Conservation (phyloP, 1,140 invertebrate species). For the Saccostrea echinata region DNA sequence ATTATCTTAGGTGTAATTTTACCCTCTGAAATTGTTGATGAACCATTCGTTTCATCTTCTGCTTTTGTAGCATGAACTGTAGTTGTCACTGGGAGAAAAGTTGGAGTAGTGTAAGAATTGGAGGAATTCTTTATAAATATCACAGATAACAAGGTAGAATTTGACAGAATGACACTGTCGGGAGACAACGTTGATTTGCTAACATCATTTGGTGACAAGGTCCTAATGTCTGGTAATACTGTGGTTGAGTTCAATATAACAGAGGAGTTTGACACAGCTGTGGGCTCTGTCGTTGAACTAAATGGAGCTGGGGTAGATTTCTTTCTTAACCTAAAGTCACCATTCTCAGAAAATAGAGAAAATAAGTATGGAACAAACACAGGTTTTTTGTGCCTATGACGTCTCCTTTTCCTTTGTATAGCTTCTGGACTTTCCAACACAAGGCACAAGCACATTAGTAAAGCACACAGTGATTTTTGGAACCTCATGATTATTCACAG, state of each 20-base stretch:
- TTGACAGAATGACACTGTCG: conserved; percentile 25
- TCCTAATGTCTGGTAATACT: neutral
- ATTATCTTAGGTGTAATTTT: neutral
- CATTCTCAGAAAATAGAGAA: conserved; percentile 17
- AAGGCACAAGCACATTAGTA: neutral
- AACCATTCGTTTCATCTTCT: neutral
- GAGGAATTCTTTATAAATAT: conserved; percentile 8
- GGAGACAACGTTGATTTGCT: neutral
- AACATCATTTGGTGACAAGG: conserved; percentile 23
- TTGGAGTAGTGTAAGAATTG: neutral
- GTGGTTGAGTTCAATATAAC: neutral
- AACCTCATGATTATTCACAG: neutral
- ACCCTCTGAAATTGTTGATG: neutral
- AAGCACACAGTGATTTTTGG: neutral
- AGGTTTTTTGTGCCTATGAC: neutral
- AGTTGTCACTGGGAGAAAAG: neutral
- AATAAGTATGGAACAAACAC: conserved; percentile 9
- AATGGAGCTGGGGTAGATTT: neutral
- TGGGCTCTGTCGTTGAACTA: neutral
- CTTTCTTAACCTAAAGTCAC: neutral
- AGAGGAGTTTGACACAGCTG: neutral
- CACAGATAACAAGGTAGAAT: conserved; percentile 19
- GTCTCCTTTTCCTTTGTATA: neutral
- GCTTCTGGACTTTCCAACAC: neutral
- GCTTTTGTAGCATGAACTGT: neutral